Percentiles rank a stretch among this genome's conserved stretches.
Conservation (phyloP, 2,113 vertebrate species). For the Neogobius melanostomus region DNA sequence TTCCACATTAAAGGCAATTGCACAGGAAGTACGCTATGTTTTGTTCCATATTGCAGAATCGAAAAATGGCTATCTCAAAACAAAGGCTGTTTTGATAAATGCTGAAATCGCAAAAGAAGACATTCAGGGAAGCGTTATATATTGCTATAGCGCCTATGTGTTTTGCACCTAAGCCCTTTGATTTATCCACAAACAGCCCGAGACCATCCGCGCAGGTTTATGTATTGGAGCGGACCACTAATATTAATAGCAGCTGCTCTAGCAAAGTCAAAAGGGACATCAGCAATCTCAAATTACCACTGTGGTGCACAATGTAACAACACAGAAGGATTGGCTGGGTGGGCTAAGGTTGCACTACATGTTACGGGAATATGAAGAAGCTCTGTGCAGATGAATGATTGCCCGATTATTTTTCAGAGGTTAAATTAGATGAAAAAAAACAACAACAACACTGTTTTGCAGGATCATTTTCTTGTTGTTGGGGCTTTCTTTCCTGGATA, state of each 20-base stretch:
- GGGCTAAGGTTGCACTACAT: slow-evolving; percentile 8
- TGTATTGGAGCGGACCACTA: slow-evolving; percentile 11
- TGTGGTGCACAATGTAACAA: slow-evolving; percentile 10
- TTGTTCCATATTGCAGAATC: neutral
- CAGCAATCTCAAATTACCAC: slow-evolving; percentile 17
- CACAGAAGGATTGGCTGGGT: neutral
- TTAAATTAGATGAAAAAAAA: neutral
- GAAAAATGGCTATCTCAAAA: neutral
- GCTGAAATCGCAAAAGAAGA: slow-evolving; percentile 1
- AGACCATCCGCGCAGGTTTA: neutral
- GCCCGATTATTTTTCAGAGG: neutral
- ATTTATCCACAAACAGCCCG: neutral
- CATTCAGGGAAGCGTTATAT: neutral
- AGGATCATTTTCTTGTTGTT: neutral
- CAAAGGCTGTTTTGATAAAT: slow-evolving; percentile 7
- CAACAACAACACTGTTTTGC: neutral
- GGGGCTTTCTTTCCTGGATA: neutral
- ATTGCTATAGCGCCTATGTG: neutral
- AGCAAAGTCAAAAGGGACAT: slow-evolving; percentile 17
- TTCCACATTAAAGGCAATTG: neutral
- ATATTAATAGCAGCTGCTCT: slow-evolving; percentile 14
- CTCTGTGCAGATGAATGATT: neutral
- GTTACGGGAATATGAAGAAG: slow-evolving; percentile 4
- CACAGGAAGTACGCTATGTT: neutral
- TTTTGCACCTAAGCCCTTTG: slow-evolving; percentile 2